phyloP scores from a whole-genome alignment of 1,140 invertebrate genomes.

The Ephestia elutella region DNA sequence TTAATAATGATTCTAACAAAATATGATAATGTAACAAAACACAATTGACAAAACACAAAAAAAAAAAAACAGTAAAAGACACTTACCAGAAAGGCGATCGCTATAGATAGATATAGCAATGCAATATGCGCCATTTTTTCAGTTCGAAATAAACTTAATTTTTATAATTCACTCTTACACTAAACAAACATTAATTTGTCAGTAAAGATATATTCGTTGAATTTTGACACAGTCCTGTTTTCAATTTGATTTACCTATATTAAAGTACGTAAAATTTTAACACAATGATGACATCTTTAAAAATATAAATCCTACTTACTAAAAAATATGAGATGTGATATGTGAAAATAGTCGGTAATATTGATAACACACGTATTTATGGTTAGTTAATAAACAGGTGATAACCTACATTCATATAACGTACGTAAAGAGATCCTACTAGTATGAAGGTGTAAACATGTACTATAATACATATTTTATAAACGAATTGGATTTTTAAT shows the following conservation, averaged over 20 bases:
- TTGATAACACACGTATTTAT: slow-evolving; percentile 23
- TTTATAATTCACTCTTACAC: slow-evolving; percentile 38
- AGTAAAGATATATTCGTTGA: slow-evolving; percentile 46
- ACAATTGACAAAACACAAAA: too few species aligned
- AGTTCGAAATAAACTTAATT: slow-evolving; percentile 21
- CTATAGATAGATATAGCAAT: slow-evolving; percentile 24
- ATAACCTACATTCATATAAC: slow-evolving; percentile 28
- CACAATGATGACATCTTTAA: background rate
- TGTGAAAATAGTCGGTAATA: slow-evolving; percentile 20
- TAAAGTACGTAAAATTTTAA: background rate
- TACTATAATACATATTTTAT: too few species aligned
- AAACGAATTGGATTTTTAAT: too few species aligned
- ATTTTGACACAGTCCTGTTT: slow-evolving; percentile 14
- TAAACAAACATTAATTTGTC: slow-evolving; percentile 50
- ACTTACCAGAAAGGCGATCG: slow-evolving; percentile 42
- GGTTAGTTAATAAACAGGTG: slow-evolving; percentile 20
- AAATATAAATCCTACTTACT: too few species aligned
- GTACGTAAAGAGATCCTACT: too few species aligned
- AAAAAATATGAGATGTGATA: background rate
- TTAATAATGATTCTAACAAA: too few species aligned
- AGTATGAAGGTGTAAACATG: too few species aligned
- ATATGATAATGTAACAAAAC: too few species aligned
- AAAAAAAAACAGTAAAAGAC: too few species aligned
- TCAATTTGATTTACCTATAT: too few species aligned
- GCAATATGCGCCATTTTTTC: slow-evolving; percentile 39